These are phyloP conservation scores for Pantala flavescens DNA, from an alignment of 1,140 invertebrate genomes.

Conservation along the genomic window DNA sequence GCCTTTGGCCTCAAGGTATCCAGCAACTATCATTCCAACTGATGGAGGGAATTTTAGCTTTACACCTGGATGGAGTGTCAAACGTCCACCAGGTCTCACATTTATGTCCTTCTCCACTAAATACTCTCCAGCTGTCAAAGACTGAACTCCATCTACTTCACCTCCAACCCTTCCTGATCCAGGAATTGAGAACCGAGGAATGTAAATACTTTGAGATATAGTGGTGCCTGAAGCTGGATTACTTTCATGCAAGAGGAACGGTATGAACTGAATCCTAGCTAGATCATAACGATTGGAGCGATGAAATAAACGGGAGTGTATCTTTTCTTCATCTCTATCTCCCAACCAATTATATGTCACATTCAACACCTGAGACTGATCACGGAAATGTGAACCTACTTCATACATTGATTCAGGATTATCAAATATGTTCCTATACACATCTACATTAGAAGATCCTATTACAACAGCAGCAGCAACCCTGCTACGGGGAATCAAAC, in stretches of 20 bases:
- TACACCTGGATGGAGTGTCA: conserved; percentile 78
- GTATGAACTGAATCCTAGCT: conserved; percentile 75
- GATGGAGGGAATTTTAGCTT: conserved; percentile 75
- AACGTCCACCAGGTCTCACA: conserved; percentile 72
- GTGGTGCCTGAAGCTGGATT: conserved; percentile 71
- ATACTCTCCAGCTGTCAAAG: conserved; percentile 66
- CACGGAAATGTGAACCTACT: conserved; percentile 87
- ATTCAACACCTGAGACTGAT: conserved; percentile 88
- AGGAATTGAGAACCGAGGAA: conserved; percentile 60
- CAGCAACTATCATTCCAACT: conserved; percentile 94
- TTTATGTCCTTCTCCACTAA: conserved; percentile 82
- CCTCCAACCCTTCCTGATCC: conserved; percentile 66
- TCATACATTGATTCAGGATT: conserved; percentile 87
- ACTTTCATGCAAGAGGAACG: conserved; percentile 71
- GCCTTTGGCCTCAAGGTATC: conserved; percentile 73
- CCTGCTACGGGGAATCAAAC: conserved; percentile 69
- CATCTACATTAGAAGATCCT: conserved; percentile 78
- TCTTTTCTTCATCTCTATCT: conserved; percentile 58
- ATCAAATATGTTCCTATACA: conserved; percentile 85
- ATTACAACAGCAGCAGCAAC: conserved; percentile 84
- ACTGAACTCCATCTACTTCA: conserved; percentile 78
- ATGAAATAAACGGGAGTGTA: conserved; percentile 47
- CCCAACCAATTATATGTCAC: conserved; percentile 93
- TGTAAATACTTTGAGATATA: conserved; percentile 56
- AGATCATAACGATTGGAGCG: conserved; percentile 85